Base-by-base conservation (phyloP, 2,888 invertebrate species). In the Cephonodes hylas region DNA sequence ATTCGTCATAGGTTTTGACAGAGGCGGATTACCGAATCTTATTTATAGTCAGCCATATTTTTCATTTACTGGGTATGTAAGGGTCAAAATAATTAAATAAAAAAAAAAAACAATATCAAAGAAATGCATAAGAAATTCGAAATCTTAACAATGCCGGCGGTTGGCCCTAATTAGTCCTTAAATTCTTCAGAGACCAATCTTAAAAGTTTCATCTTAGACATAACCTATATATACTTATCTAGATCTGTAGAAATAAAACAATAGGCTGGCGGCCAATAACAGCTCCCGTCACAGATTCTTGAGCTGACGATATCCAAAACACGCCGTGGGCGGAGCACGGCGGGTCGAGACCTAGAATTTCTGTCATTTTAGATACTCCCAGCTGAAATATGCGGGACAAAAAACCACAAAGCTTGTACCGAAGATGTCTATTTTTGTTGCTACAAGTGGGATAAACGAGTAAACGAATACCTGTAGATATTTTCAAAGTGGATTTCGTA, bases 201-300 rank as follows among this genome's bases (percentile, higher is more conserved):
- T 3, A 13, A n/a, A 13, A 3, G 4, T 13, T 13, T 3, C 3
- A 1, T 38, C n/a, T 1, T n/a, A 38, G n/a, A 38, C n/a, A n/a
- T 38, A 5, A 38, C 13, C 38, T 3, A 3, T 13, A 38, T 13
- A n/a, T 13, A 25, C n/a, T 3, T 31, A 10, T 53, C 10, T 38
- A n/a, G 38, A n/a, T n/a, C 4, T 4, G 10, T 46, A 1, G 18
- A 31, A 53, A 53, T 20, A 53, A 53, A 53, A 53, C 53, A 53
- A 53, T 27, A 3, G 3, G 10, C 27, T 31, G 31, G 18, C 67
- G 63, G 62, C 81, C 82, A 82, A 83, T 81, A 70, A 73, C 72
- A 75, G 76, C 67, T 77, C 68, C 68, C 72, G 67, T 64, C 63
- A 60, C 57, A 73, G 64, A 83, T 81, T 78, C 76, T 73, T 61